phyloP scores from a whole-genome alignment of 2,797 vertebrate genomes.

The Sebastes nivosus region DNA sequence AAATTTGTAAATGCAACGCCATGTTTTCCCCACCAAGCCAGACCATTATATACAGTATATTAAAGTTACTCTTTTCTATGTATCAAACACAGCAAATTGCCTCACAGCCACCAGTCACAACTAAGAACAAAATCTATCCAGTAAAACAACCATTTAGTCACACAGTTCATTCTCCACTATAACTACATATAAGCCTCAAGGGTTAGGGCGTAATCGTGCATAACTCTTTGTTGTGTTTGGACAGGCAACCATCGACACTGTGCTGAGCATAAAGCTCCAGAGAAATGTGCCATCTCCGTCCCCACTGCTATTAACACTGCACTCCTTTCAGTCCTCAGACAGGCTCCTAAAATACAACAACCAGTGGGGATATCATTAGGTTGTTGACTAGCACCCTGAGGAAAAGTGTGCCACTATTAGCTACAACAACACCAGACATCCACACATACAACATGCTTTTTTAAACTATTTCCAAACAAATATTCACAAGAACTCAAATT shows the following conservation, averaged over 20 bases:
- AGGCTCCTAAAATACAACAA: slow-evolving; percentile 50
- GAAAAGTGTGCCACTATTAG: slow-evolving; percentile 32
- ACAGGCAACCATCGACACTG: neutral
- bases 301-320: slow-evolving; percentile 10
- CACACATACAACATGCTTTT: neutral
- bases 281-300: slow-evolving; percentile 18
- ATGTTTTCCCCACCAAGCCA: neutral
- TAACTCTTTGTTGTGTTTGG: slow-evolving; percentile 10
- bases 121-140: neutral
- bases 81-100: neutral
- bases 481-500: neutral
- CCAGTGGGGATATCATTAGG: slow-evolving; percentile 65
- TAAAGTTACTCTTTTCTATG: neutral
- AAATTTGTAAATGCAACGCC: neutral
- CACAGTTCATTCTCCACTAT: neutral
- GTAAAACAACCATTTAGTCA: neutral
- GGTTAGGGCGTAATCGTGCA: neutral
- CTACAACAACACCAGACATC: neutral
- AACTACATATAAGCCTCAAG: neutral
- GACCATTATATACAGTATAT: neutral
- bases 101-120: neutral
- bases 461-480: neutral
- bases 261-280: slow-evolving; percentile 11
- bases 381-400: slow-evolving; percentile 25
- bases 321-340: slow-evolving; percentile 8